Evolutionary conservation across 2,113 vertebrate genomes (phyloP), one percentile per base, ranked within the genome.

Genomic region (Lophotis ruficrista): DNA sequence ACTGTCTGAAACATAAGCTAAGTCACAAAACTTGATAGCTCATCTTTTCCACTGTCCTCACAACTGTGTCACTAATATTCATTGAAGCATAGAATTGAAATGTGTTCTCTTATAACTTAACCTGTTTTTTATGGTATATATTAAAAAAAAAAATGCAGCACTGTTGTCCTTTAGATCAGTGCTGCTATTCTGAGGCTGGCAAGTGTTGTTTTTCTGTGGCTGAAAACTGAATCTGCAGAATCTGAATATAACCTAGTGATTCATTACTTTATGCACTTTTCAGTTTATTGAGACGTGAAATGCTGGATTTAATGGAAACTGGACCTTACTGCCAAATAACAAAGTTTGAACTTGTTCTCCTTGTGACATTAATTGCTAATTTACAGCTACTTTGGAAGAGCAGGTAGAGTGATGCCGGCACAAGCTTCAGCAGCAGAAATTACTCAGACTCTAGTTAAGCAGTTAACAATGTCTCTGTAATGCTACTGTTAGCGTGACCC

Each of bases 311-410:
- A 69, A 58, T 65, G 57, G 64, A 94, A 90, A 56, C 87, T 73
- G 72, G 89, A 90, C 94, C 79, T 94, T 37, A 14, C 41, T 94
- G 92, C 80, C 68, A 89, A 94, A 72, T 96, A 89, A 83, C 81
- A 69, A 70, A 73, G 64, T 81, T 89, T 96, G 91, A 95, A 96
- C 91, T 87, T 89, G 31, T 76, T 89, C 93, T 91, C 57, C 61
- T 43, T 84, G 54, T 95, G 94, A 85, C 89, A 88, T 95, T 96
- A 96, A 92, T 92, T 95, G 83, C 89, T 96, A 84, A 86, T 94
- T 97, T 95, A 58, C 45, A 77, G 48, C 51, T 78, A 4, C 80
- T 73, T 1, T 51, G 58, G 76, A 89, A n/a, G 43, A 92, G 70
- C 71, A 72, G 56, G 54, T 57, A 53, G 54, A 62, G 48, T 45